phyloP scores from a whole-genome alignment of 2,888 invertebrate species.

The Lasioglossum leucozonium region DNA sequence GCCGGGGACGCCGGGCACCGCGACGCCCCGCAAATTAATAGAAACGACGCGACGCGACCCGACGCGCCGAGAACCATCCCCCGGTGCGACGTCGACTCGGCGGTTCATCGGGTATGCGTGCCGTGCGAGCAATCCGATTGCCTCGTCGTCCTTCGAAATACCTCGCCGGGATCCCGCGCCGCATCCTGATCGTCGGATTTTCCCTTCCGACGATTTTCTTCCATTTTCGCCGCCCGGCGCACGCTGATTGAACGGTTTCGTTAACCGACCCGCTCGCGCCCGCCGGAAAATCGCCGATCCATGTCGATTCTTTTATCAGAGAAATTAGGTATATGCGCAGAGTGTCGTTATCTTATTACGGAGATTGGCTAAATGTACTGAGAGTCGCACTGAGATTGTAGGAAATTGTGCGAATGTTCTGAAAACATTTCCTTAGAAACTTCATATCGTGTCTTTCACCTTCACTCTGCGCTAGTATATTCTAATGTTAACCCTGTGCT shows the following conservation, averaged over 20 bases:
- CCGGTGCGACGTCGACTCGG: constrained; percentile 28
- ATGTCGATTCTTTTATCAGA: not conserved
- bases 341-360: too few relatives aligned
- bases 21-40: constrained; percentile 80
- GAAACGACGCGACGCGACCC: too few relatives aligned
- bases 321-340: not conserved
- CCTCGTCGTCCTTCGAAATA: constrained; percentile 71
- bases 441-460: too few relatives aligned
- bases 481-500: too few relatives aligned
- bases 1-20: constrained; percentile 73
- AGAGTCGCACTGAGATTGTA: too few relatives aligned
- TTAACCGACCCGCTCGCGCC: not conserved
- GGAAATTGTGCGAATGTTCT: too few relatives aligned
- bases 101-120: constrained; percentile 75
- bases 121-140: constrained; percentile 72
- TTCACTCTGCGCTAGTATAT: too few relatives aligned
- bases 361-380: too few relatives aligned
- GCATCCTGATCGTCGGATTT: constrained; percentile 70
- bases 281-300: not conserved
- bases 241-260: constrained; percentile 12
- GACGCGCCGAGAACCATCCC: constrained; percentile 33
- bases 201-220: constrained; percentile 40
- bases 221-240: constrained; percentile 29
- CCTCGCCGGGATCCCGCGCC: constrained; percentile 57
- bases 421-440: too few relatives aligned